phyloP scores from a whole-genome alignment of 2,888 invertebrate species.

The Tyria jacobaeae region DNA sequence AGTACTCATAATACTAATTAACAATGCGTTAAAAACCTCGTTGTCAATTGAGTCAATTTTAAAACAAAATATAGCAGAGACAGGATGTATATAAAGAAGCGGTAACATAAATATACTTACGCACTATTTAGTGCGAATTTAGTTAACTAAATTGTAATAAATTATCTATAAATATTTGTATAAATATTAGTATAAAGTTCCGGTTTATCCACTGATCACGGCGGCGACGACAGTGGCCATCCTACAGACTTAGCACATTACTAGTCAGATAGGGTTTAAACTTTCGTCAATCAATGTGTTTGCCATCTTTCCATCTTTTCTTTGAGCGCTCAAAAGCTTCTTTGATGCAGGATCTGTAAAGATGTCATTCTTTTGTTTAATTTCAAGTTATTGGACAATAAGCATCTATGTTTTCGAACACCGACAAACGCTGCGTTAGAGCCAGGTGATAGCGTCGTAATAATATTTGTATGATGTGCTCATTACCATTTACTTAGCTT shows the following conservation, averaged over 20 bases:
- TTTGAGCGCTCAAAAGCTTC: constrained; percentile 92
- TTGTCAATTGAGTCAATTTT: not conserved
- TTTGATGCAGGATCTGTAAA: constrained; percentile 90
- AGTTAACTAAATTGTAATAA: constrained; percentile 7
- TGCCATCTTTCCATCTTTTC: constrained; percentile 79
- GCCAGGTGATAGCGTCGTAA: no score
- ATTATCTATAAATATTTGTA: constrained; percentile 19
- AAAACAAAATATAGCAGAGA: not conserved
- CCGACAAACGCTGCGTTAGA: no score
- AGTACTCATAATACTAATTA: not conserved
- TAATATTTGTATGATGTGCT: no score
- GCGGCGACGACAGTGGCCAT: no score
- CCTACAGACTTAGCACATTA: not conserved
- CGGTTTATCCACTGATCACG: not conserved
- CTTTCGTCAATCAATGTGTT: constrained; percentile 69
- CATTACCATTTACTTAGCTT: no score
- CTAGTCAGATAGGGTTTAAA: not conserved
- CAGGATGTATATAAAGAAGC: not conserved
- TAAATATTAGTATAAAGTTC: constrained; percentile 16
- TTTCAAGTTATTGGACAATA: no score
- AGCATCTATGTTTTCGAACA: no score
- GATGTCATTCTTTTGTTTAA: not conserved
- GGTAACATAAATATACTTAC: not conserved
- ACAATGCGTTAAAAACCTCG: not conserved
- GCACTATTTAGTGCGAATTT: constrained; percentile 24